Evolutionary conservation across 2,113 vertebrate species (phyloP), one percentile per base, ranked within the genome.

Genomic region (Tauraco erythrolophus): DNA sequence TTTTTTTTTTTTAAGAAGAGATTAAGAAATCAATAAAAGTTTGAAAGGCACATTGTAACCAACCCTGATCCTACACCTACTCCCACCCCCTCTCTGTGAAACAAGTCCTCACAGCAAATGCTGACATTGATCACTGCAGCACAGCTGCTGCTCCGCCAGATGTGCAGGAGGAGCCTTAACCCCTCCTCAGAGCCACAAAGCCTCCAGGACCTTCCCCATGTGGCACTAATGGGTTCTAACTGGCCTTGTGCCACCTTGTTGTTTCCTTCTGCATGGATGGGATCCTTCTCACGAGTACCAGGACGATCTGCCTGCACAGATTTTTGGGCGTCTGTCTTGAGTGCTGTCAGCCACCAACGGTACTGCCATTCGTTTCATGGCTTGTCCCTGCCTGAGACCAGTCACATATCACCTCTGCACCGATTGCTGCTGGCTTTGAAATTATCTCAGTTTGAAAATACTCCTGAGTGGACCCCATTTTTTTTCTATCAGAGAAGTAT

Each of bases 91-190:
- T 66, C 72, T 23, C 58, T 74, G 43, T 91, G 88, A 78, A 94
- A 62, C 33, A 18, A 74, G 64, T 48, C 27, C 48, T 68, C 1
- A 1, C 2, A 0, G 69, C 58, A 92, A 72, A 58, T 0, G 2
- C 39, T 89, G 93, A 89, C 94, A 17, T 3, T 45, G 78, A 81
- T 79, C 54, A 51, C 72, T 37, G 69, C 64, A 33, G 65, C 3
- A 5, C 97, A 96, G 97, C 95, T 97, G 97, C 88, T 66, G 88
- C 69, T 71, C 71, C 2, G 33, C 95, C 97, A 97, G 92, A 97
- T 97, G 97, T 92, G 82, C 81, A 56, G 62, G 39, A 58, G 88
- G 12, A 96, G 57, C 56, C 37, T 25, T 61, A 50, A 22, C 13
- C 84, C 39, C 78, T 82, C 53, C 80, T 88, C 41, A 39, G 53